Evolutionary conservation across 2,113 vertebrate species (phyloP), one percentile per base, ranked within the genome.

Genomic region (Strix aluco): DNA sequence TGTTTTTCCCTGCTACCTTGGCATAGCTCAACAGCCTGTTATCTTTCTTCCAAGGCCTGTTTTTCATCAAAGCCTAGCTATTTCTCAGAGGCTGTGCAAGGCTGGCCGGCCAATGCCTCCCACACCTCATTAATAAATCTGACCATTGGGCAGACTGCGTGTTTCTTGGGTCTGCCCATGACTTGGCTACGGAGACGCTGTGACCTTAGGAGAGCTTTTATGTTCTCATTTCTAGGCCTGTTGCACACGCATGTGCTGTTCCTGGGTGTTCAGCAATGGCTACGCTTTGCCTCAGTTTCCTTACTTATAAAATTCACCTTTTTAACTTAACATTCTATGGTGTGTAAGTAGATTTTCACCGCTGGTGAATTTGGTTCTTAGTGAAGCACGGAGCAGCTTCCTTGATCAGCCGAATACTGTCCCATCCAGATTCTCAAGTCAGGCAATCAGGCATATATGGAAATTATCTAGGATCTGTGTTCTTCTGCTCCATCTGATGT

Each of bases 111-210:
- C 40, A 40, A 40, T 40, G 40, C 40, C 40, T 40, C 40, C 40
- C 40, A 40, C 40, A 40, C 15, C 9, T 44, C 49, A 10, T 36
- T 47, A 30, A 42, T 15, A 69, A 40, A 10, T 36, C 40, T 52
- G 40, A 38, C 27, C 7, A 0, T 23, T 9, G 27, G 61, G 44
- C 29, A 5, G 23, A 29, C 36, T 44, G 0, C 0, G 0, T 38
- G 16, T 70, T 70, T 63, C 49, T 23, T 22, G 38, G 32, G 6
- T 70, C 63, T 49, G 18, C 40, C 16, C 9, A 2, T 67, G 52
- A 14, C 74, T 79, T 66, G 46, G 26, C 59, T 38, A 10, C 2
- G 2, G 52, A 46, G 22, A 44, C 0, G 2, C 22, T 66, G 15
- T n/a, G 59, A 30, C 23, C 32, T 30, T 26, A 29, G 23, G 51